Percentiles rank a stretch among this genome's conserved stretches.
Evolutionary conservation across 2,888 invertebrate genomes (phyloP).

Genomic region (Gymnoscelis rufifasciata): DNA sequence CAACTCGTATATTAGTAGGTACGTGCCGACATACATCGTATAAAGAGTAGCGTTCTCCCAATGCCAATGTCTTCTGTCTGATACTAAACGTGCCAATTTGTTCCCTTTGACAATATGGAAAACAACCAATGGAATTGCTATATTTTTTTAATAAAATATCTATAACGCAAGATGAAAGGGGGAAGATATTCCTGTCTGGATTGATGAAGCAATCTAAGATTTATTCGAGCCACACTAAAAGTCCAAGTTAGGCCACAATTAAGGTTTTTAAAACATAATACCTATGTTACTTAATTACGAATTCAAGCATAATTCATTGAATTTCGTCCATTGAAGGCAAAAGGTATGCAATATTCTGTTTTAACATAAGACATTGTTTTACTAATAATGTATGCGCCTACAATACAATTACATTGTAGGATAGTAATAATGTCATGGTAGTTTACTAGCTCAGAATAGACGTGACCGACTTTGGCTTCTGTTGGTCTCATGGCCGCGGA

Average conservation of each 20-base stretch:
- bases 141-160: no score
- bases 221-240: no score
- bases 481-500: conserved; percentile 42
- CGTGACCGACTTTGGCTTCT: conserved; percentile 58
- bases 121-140: no score
- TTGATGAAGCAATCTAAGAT: no score
- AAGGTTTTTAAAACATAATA: no score
- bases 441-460: conserved; percentile 55
- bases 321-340: background rate
- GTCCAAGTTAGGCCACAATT: no score
- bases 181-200: no score
- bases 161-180: no score
- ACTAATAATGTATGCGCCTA: conserved; percentile 21
- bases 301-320: no score
- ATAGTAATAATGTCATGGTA: conserved; percentile 52
- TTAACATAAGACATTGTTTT: conserved; percentile 38
- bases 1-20: conserved; percentile 36
- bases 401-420: conserved; percentile 46
- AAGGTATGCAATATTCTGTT: conserved; percentile 28
- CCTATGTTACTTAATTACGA: no score
- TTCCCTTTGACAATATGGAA: conserved; percentile 6
- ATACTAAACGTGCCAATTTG: conserved; percentile 19
- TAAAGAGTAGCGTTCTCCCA: conserved; percentile 35
- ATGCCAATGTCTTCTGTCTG: conserved; percentile 39
- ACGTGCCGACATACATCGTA: no score